These are phyloP conservation scores for Pemphredon lugubris DNA, from an alignment of 2,888 invertebrate genomes.

Conservation along the genomic window DNA sequence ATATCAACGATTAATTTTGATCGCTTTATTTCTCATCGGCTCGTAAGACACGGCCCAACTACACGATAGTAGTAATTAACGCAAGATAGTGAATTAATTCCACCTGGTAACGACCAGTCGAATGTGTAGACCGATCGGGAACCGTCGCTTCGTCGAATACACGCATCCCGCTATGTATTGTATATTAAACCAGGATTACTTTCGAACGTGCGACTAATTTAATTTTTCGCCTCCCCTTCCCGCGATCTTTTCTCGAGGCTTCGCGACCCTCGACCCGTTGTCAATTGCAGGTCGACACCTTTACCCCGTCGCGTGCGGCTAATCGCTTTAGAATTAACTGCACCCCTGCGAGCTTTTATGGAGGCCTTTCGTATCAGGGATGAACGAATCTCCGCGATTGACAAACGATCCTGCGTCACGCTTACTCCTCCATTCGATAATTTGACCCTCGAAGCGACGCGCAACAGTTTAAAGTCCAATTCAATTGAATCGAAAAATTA, in stretches of 20 bases:
- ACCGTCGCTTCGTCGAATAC: no score
- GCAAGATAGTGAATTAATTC: no score
- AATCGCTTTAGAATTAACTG: slow-evolving; percentile 79
- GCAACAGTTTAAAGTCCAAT: no score
- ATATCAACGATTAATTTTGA: no score
- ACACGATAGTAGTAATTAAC: no score
- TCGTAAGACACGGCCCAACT: no score
- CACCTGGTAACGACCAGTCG: no score
- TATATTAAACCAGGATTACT: slow-evolving; percentile 55
- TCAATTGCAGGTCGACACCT: slow-evolving; percentile 80
- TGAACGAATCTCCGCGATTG: slow-evolving; percentile 3
- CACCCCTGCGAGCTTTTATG: slow-evolving; percentile 58
- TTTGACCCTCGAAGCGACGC: slow-evolving; percentile 15
- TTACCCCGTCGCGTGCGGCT: slow-evolving; percentile 78
- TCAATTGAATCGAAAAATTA: no score
- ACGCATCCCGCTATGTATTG: background rate
- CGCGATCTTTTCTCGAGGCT: slow-evolving; percentile 42
- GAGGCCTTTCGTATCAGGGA: slow-evolving; percentile 47
- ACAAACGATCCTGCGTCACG: slow-evolving; percentile 6
- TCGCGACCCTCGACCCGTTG: slow-evolving; percentile 67
- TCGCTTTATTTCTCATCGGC: no score
- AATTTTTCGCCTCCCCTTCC: slow-evolving; percentile 67
- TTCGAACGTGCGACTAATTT: slow-evolving; percentile 65
- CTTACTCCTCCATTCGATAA: slow-evolving; percentile 14
- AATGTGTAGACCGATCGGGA: no score